Percentiles rank a stretch among this genome's conserved stretches.
phyloP scores from a whole-genome alignment of 1,140 invertebrate genomes.

The Drosophila nasuta region DNA sequence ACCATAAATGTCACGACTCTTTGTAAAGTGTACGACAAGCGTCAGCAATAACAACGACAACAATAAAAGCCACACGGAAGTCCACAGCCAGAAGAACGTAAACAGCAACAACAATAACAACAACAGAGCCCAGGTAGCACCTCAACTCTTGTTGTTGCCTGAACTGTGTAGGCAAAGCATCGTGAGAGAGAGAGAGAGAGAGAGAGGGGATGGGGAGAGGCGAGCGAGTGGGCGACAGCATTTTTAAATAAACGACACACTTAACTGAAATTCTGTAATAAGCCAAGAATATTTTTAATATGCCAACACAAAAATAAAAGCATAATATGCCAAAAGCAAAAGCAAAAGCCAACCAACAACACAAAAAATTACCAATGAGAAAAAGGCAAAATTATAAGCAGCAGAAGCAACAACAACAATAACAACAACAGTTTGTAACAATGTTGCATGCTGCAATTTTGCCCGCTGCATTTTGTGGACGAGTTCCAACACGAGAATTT shows the following conservation, averaged over 20 bases:
- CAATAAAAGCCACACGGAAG: conserved; percentile 42
- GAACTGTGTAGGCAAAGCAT: neutral
- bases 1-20: neutral
- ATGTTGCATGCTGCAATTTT: conserved; percentile 48
- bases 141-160: conserved; percentile 17
- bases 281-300: conserved; percentile 51
- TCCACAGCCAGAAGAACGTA: conserved; percentile 23
- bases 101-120: neutral
- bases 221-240: conserved; percentile 23
- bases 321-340: neutral
- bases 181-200: neutral
- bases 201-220: neutral
- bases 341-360: neutral
- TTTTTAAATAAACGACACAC: conserved; percentile 55
- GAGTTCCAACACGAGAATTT: conserved; percentile 65
- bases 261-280: conserved; percentile 46
- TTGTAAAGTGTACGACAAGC: neutral
- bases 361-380: neutral
- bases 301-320: conserved; percentile 36
- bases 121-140: conserved; percentile 12
- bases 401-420: conserved; percentile 25
- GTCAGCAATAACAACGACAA: conserved; percentile 25
- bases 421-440: conserved; percentile 28
- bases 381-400: neutral
- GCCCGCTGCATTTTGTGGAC: conserved; percentile 58